A percentile compares a stretch with the other conserved stretches of the same genome.
These are phyloP conservation scores for Perca flavescens DNA, from an alignment of 2,113 vertebrate genomes.

Conservation along the genomic window DNA sequence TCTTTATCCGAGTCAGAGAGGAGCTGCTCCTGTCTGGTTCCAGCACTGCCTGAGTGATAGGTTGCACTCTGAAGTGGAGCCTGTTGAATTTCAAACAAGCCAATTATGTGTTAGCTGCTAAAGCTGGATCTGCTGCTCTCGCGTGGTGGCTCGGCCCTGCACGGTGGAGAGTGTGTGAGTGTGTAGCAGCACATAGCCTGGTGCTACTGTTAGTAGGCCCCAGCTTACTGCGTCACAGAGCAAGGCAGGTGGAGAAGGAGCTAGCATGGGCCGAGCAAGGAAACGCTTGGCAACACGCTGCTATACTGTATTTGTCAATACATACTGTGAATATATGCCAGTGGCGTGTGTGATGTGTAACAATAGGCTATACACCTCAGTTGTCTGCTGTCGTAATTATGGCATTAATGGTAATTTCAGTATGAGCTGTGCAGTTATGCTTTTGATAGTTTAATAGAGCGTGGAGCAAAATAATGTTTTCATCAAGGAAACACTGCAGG, in stretches of 20 bases:
- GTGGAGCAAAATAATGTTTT: constrained; percentile 18
- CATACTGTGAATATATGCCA: background rate
- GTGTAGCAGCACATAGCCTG: constrained; percentile 33
- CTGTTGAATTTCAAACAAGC: constrained; percentile 76
- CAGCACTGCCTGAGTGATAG: constrained; percentile 48
- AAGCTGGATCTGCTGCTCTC: constrained; percentile 32
- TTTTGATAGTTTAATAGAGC: constrained; percentile 33
- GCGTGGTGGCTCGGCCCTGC: constrained; percentile 26
- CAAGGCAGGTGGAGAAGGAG: constrained; percentile 44
- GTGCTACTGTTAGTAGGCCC: constrained; percentile 44
- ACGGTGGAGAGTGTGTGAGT: constrained; percentile 15
- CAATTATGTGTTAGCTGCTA: constrained; percentile 48
- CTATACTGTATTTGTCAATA: background rate
- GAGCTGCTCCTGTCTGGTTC: constrained; percentile 46
- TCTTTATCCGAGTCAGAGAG: constrained; percentile 44
- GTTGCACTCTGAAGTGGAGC: constrained; percentile 54
- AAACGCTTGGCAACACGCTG: constrained; percentile 15
- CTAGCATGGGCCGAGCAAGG: constrained; percentile 15
- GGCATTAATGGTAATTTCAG: constrained; percentile 17
- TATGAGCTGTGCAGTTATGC: constrained; percentile 11
- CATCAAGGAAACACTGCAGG: constrained; percentile 21
- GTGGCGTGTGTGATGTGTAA: background rate
- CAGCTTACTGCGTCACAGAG: constrained; percentile 69
- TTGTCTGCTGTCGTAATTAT: constrained; percentile 22
- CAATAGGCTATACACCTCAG: background rate